Evolutionary conservation across 2,113 vertebrate species (phyloP).

Genomic region (Erythrocebus patas): DNA sequence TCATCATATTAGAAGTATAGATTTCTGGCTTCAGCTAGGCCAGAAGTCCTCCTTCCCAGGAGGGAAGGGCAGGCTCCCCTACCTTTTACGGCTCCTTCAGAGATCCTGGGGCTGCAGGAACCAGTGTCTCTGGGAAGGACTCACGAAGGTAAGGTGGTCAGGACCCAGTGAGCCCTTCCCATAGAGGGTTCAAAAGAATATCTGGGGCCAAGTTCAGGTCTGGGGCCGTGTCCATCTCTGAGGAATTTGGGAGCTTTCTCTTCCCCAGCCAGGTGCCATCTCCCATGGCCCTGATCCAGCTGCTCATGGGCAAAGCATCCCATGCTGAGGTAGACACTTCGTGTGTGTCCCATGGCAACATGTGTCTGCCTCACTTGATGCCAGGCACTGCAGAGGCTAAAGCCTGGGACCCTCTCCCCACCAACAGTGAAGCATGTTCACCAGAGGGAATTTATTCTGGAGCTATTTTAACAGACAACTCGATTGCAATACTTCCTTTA

Average conservation of each 20-base stretch:
- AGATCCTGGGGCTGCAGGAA: not conserved
- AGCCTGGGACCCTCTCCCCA: too few species aligned
- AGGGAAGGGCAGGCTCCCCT: not conserved
- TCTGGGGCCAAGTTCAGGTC: not conserved
- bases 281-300: not conserved
- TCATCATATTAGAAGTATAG: conserved; percentile 72
- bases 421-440: not conserved
- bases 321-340: not conserved
- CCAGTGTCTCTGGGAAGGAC: too few species aligned
- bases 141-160: too few species aligned
- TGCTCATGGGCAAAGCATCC: not conserved
- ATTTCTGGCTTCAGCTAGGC: conserved; percentile 91
- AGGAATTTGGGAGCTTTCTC: fast-evolving
- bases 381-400: not conserved
- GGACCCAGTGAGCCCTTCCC: not conserved
- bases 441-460: not conserved
- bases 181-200: fast-evolving
- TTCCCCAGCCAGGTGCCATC: not conserved
- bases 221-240: not conserved
- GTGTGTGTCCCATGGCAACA: not conserved
- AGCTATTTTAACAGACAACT: not conserved
- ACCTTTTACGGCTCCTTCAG: not conserved
- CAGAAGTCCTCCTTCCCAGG: too few species aligned
- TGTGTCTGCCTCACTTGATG: too few species aligned
- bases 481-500: not conserved